Conservation (phyloP, 2,888 invertebrate species). For the Eugnorisma glareosa region DNA sequence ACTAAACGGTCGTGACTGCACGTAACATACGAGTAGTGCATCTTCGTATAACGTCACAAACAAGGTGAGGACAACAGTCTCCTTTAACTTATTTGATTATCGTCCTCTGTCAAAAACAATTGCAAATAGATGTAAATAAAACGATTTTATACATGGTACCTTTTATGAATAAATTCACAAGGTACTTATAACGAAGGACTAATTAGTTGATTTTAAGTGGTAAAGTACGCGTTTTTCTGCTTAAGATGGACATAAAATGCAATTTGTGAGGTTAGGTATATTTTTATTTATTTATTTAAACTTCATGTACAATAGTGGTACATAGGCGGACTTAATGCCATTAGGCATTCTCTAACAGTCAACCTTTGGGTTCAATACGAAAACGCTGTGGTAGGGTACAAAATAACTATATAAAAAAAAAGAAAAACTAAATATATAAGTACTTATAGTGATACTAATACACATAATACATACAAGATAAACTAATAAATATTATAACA, state of each 20-base stretch:
- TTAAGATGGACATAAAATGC: not conserved
- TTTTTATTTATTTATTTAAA: not conserved
- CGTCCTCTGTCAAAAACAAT: slow-evolving; percentile 30
- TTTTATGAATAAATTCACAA: slow-evolving; percentile 37
- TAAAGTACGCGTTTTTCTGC: slow-evolving; percentile 13
- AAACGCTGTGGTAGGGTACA: too few relatives aligned
- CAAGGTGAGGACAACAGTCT: slow-evolving; percentile 48
- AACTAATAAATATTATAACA: too few relatives aligned
- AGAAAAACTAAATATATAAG: too few relatives aligned
- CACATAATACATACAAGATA: too few relatives aligned
- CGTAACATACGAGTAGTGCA: slow-evolving; percentile 28
- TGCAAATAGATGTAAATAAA: slow-evolving; percentile 23
- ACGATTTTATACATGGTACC: not conserved
- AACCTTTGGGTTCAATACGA: too few relatives aligned
- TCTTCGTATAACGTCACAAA: slow-evolving; percentile 49
- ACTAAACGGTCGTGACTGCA: not conserved
- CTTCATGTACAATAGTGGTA: too few relatives aligned
- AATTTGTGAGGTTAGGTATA: not conserved
- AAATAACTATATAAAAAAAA: too few relatives aligned
- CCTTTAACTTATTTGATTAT: slow-evolving; percentile 26
- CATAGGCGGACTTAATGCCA: too few relatives aligned
- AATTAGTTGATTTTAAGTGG: slow-evolving; percentile 1
- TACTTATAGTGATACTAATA: too few relatives aligned
- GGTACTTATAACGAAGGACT: slow-evolving; percentile 19
- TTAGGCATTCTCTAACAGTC: too few relatives aligned